These are phyloP conservation scores for Bombus sibiricus DNA, from an alignment of 1,140 invertebrate genomes.

Conservation along the genomic window DNA sequence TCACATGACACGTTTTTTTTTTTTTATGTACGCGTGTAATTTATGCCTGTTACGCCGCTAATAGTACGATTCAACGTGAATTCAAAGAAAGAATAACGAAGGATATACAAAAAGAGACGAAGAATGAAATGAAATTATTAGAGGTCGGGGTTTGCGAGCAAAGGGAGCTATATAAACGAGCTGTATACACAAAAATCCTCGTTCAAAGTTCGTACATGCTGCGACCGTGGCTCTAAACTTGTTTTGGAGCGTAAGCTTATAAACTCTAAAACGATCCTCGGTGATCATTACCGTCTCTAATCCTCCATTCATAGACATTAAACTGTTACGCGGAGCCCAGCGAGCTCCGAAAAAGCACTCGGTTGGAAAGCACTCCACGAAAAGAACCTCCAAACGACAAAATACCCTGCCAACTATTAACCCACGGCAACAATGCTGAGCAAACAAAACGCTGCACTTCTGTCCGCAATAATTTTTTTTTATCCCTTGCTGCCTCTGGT, in stretches of 20 bases:
- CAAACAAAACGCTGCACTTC: constrained; percentile 61
- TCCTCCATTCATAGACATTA: constrained; percentile 47
- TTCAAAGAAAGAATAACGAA: background rate
- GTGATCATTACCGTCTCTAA: constrained; percentile 51
- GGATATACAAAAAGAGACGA: background rate
- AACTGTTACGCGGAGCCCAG: constrained; percentile 27
- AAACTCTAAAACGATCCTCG: constrained; percentile 30
- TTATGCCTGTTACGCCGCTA: background rate
- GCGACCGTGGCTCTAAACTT: background rate
- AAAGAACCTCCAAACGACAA: constrained; percentile 26
- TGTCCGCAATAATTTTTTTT: constrained; percentile 66
- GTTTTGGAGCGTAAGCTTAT: constrained; percentile 20
- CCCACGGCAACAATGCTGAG: constrained; percentile 51
- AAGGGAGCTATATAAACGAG: background rate
- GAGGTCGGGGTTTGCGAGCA: background rate
- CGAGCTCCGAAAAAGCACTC: background rate
- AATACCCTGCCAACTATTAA: constrained; percentile 58
- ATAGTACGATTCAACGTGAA: background rate
- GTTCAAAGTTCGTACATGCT: constrained; percentile 1
- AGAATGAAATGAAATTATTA: too few relatives aligned
- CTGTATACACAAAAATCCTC: constrained; percentile 1
- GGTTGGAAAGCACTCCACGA: constrained; percentile 34
- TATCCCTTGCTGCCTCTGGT: constrained; percentile 40
- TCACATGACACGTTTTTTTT: background rate
- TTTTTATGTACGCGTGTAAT: background rate